Evolutionary conservation across 1,140 invertebrate genomes (phyloP).

Genomic region (Aphis gossypii): DNA sequence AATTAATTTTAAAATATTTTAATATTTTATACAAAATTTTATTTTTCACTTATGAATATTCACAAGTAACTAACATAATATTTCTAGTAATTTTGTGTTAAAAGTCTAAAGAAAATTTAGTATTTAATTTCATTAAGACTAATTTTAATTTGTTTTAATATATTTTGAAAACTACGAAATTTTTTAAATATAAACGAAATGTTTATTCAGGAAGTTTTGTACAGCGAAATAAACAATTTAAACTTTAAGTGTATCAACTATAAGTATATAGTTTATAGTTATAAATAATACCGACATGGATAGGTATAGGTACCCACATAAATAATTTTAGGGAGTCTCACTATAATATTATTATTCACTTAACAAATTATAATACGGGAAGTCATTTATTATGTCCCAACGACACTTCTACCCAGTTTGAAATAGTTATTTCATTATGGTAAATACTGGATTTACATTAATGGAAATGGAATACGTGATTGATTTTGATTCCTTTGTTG

Average conservation of each 20-base stretch:
- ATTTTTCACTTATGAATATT: no score
- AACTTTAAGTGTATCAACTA: background rate
- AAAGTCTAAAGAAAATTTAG: background rate
- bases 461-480: background rate
- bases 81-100: background rate
- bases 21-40: background rate
- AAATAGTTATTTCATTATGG: background rate
- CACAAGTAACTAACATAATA: background rate
- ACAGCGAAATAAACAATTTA: background rate
- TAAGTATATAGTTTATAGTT: background rate
- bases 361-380: background rate
- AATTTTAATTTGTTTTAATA: background rate
- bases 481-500: conserved; percentile 38
- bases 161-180: background rate
- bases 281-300: background rate
- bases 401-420: background rate
- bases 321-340: background rate
- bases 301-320: background rate
- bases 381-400: background rate
- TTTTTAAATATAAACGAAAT: background rate
- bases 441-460: background rate
- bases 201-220: background rate
- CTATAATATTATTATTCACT: conserved; percentile 2
- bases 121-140: background rate
- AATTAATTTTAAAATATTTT: background rate